phyloP scores from a whole-genome alignment of 1,140 invertebrate species.

The Temnothorax longispinosus region DNA sequence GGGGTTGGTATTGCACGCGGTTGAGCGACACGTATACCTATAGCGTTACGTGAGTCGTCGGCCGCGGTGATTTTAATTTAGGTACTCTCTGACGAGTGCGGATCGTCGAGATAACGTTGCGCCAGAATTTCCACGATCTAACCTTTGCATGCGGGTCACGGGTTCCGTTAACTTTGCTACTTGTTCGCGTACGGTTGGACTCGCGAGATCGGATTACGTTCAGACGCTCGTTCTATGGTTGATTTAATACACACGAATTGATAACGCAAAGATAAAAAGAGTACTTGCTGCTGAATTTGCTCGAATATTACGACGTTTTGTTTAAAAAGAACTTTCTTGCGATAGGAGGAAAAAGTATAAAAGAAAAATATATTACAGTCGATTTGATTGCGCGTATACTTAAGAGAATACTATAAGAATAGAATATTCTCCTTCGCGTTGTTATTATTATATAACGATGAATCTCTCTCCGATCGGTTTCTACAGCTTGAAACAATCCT shows the following conservation, averaged over 20 bases:
- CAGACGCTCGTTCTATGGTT: slow-evolving; percentile 13
- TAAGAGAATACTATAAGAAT: not conserved
- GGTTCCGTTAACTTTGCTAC: slow-evolving; percentile 55
- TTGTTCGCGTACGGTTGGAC: slow-evolving; percentile 16
- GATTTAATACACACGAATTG: slow-evolving; percentile 5
- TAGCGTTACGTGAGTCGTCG: slow-evolving; percentile 68
- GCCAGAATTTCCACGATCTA: slow-evolving; percentile 48
- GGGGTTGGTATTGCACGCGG: not conserved
- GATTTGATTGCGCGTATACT: not conserved
- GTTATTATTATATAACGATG: not conserved
- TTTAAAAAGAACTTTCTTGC: not conserved
- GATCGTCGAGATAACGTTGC: slow-evolving; percentile 47
- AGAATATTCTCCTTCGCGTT: not conserved
- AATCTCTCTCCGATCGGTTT: not conserved
- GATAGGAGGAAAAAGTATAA: not conserved
- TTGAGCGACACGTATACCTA: slow-evolving; percentile 49
- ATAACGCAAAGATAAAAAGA: not conserved
- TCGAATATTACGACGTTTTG: not conserved
- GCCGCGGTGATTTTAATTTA: slow-evolving; percentile 67
- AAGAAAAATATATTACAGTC: not conserved
- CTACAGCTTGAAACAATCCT: not conserved
- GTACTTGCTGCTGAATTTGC: not conserved
- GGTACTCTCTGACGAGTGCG: slow-evolving; percentile 40
- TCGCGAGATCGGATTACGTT: slow-evolving; percentile 25
- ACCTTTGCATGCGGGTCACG: slow-evolving; percentile 49